These are phyloP conservation scores for Odocoileus virginianus DNA, from an alignment of 2,113 vertebrate species.

Conservation along the genomic window DNA sequence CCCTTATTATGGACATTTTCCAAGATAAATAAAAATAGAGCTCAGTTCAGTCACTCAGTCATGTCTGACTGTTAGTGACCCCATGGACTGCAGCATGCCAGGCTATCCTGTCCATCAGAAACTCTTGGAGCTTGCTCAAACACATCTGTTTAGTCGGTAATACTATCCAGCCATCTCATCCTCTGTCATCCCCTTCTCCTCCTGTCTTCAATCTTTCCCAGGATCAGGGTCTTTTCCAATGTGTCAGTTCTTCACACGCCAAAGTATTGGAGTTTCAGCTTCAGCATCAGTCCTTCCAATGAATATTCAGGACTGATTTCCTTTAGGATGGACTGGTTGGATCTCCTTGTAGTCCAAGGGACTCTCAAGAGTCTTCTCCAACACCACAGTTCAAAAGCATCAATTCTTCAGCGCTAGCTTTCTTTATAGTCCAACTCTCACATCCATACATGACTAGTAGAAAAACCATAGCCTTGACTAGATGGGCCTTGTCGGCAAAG, in stretches of 20 bases:
- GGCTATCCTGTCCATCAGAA: not conserved
- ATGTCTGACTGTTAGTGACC: not conserved
- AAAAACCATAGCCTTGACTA: not conserved
- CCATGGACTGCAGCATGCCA: not conserved
- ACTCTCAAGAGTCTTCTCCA: not conserved
- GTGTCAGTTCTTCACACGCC: not conserved
- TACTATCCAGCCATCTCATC: not conserved
- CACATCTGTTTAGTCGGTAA: not conserved
- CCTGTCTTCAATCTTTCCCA: not conserved
- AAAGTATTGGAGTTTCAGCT: not conserved
- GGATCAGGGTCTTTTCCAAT: not conserved
- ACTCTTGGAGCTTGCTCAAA: not conserved
- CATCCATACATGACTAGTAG: not conserved
- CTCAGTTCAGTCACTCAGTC: not conserved
- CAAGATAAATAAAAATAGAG: not conserved
- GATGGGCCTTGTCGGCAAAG: not conserved
- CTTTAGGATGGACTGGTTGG: not conserved
- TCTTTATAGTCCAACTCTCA: not conserved
- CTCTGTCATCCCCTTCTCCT: not conserved
- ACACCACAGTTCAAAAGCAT: not conserved
- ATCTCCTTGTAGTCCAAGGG: not conserved
- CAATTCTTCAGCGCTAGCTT: not conserved
- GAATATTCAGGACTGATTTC: not conserved
- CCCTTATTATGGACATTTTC: not conserved
- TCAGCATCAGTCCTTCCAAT: not conserved